Evolutionary conservation across 2,888 invertebrate species (phyloP).

Genomic region (Tridacna gigas): DNA sequence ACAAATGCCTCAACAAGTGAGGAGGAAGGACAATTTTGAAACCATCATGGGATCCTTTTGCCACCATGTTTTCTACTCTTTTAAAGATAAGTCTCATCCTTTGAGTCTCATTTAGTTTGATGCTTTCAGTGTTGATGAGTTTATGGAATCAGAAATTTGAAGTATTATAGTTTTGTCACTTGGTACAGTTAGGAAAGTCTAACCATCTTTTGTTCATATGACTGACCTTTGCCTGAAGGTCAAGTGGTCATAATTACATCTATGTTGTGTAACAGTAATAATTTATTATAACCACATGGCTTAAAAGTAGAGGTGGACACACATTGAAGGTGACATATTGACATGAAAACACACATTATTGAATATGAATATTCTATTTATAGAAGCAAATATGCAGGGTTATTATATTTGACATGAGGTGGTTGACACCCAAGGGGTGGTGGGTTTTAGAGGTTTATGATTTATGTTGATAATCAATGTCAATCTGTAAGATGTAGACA

Average conservation of each 20-base stretch:
- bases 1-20: too few species aligned
- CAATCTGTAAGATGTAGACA: background rate
- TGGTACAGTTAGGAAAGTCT: too few species aligned
- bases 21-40: too few species aligned
- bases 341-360: conserved; percentile 2
- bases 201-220: background rate
- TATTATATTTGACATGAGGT: conserved; percentile 20
- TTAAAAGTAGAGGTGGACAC: conserved; percentile 3
- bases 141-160: too few species aligned
- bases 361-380: conserved; percentile 23
- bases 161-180: too few species aligned
- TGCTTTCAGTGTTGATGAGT: too few species aligned
- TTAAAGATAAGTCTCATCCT: too few species aligned
- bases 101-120: too few species aligned
- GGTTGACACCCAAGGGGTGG: conserved; percentile 12
- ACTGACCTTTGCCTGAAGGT: background rate
- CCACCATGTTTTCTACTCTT: too few species aligned
- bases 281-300: background rate
- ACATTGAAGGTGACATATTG: conserved; percentile 11
- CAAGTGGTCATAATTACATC: background rate
- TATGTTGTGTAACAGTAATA: background rate
- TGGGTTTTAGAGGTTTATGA: conserved; percentile 10
- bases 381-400: conserved; percentile 22
- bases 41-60: too few species aligned
- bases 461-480: conserved; percentile 16